Conservation (phyloP, 2,797 vertebrate species). For the Pelochelys cantorii region DNA sequence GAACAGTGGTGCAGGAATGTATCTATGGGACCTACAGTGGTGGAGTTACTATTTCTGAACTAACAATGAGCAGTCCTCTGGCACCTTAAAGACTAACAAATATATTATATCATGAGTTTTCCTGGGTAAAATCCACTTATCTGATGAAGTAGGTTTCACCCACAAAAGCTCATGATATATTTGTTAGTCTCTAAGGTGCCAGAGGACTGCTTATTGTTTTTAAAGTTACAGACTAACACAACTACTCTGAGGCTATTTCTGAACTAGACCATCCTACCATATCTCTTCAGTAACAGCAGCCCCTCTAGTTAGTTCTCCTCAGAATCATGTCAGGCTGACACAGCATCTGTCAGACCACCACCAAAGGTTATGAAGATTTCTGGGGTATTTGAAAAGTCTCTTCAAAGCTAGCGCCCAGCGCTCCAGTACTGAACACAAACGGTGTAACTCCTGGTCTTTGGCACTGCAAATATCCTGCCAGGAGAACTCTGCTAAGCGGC, state of each 20-base stretch:
- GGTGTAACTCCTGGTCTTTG: neutral
- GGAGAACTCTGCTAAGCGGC: slow-evolving; percentile 15
- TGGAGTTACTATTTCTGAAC: neutral
- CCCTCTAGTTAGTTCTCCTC: neutral
- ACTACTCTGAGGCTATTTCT: neutral
- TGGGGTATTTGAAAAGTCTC: neutral
- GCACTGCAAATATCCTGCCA: neutral
- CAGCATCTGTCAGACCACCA: neutral
- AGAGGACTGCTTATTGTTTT: too few relatives aligned
- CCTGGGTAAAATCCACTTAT: too few relatives aligned
- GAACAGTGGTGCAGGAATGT: neutral
- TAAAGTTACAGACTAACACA: too few relatives aligned
- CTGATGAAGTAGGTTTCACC: too few relatives aligned
- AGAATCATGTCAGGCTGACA: neutral
- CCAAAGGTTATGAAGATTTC: neutral
- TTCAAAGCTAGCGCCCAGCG: neutral
- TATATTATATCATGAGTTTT: too few relatives aligned
- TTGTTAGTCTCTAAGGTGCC: too few relatives aligned
- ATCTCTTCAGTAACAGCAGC: neutral
- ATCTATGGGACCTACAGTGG: neutral
- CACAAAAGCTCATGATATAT: too few relatives aligned
- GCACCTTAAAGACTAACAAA: too few relatives aligned
- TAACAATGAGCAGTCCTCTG: too few relatives aligned
- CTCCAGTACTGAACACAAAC: neutral
- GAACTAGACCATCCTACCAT: neutral